Percentiles rank a stretch among this genome's conserved stretches.
phyloP scores from a whole-genome alignment of 2,113 vertebrate genomes.

The Thomomys bottae region DNA sequence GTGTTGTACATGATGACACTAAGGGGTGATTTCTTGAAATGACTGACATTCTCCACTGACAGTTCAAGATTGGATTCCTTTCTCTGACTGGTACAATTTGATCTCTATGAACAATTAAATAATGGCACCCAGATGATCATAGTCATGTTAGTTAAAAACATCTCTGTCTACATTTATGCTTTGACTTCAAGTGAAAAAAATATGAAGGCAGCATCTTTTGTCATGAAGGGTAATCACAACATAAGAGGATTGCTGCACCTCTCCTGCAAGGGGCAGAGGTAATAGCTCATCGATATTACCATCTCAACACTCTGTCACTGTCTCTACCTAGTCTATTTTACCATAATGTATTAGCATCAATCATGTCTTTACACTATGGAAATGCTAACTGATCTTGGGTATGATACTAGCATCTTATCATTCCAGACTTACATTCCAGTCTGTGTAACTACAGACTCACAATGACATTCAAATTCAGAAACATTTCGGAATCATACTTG shows the following conservation, averaged over 20 bases:
- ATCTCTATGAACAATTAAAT: conserved; percentile 67
- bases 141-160: conserved; percentile 64
- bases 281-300: conserved; percentile 11
- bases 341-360: conserved; percentile 61
- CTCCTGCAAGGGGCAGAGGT: conserved; percentile 54
- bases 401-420: conserved; percentile 58
- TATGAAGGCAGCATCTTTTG: conserved; percentile 41
- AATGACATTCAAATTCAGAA: conserved; percentile 62
- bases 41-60: conserved; percentile 67
- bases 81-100: conserved; percentile 35
- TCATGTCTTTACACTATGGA: conserved; percentile 54
- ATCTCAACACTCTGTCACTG: conserved; percentile 38
- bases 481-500: neutral
- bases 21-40: conserved; percentile 53
- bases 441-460: conserved; percentile 33
- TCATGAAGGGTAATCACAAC: conserved; percentile 3
- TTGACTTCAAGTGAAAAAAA: conserved; percentile 43
- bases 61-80: conserved; percentile 49
- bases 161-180: conserved; percentile 65
- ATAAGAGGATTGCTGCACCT: neutral
- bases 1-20: conserved; percentile 43
- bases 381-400: conserved; percentile 37
- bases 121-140: conserved; percentile 61
- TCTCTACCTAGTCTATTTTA: conserved; percentile 64
- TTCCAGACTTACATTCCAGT: conserved; percentile 34